A percentile compares a stretch with the other conserved stretches of the same genome.
phyloP scores from a whole-genome alignment of 2,888 invertebrate species.

The Drosophila kambysellisi region DNA sequence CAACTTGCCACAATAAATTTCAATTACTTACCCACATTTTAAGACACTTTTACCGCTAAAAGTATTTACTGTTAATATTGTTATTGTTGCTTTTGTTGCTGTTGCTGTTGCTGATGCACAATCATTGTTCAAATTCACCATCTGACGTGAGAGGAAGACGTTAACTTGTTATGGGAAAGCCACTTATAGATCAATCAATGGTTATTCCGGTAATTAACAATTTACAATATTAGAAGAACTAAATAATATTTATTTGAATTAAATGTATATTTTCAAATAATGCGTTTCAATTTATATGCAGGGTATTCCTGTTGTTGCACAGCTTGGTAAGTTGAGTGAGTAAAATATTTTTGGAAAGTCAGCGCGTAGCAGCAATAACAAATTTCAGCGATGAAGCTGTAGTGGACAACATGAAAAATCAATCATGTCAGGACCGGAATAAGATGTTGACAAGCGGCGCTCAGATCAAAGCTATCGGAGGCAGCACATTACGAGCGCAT shows the following conservation, averaged over 20 bases:
- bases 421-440: constrained; percentile 82
- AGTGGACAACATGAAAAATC: constrained; percentile 78
- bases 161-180: neutral
- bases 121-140: constrained; percentile 50
- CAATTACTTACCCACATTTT: constrained; percentile 80
- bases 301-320: constrained; percentile 9
- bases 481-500: constrained; percentile 62
- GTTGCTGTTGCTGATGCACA: constrained; percentile 34
- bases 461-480: constrained; percentile 61
- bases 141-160: constrained; percentile 24
- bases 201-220: neutral
- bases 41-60: constrained; percentile 80
- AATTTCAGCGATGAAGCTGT: constrained; percentile 47
- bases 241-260: neutral
- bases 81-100: constrained; percentile 24
- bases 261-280: neutral
- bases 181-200: neutral
- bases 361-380: constrained; percentile 39
- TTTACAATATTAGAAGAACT: neutral
- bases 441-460: constrained; percentile 81
- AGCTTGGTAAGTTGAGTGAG: constrained; percentile 39
- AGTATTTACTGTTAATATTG: constrained; percentile 60
- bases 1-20: constrained; percentile 82
- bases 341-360: constrained; percentile 82
- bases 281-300: neutral